phyloP scores from a whole-genome alignment of 1,140 invertebrate genomes.

The Drosophila nikananu region DNA sequence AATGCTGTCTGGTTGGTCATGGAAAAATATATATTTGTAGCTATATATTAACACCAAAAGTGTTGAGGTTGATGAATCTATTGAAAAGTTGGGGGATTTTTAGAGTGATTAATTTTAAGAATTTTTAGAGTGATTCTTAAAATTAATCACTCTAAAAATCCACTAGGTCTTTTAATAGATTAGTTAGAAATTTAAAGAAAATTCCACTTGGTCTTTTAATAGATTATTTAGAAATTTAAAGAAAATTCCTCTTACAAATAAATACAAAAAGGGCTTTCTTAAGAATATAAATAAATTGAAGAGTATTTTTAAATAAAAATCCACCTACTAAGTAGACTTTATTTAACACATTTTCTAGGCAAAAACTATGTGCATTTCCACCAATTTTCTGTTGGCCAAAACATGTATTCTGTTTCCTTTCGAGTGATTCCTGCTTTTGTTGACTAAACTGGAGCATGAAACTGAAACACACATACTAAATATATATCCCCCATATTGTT shows the following conservation, averaged over 20 bases:
- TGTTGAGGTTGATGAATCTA: slow-evolving; percentile 19
- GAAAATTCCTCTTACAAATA: too few species aligned
- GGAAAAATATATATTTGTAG: slow-evolving; percentile 1
- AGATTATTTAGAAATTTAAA: too few species aligned
- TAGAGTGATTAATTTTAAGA: not conserved
- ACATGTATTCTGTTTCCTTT: not conserved
- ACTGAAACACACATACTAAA: slow-evolving; percentile 24
- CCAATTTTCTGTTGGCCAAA: slow-evolving; percentile 16
- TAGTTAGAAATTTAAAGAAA: too few species aligned
- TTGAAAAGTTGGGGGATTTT: not conserved
- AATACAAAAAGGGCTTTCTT: too few species aligned
- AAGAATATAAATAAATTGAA: not conserved
- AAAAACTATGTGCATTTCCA: not conserved
- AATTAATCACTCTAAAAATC: too few species aligned
- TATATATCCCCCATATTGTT: slow-evolving; percentile 34
- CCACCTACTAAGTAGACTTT: not conserved
- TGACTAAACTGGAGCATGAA: slow-evolving; percentile 34
- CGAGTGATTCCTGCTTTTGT: slow-evolving; percentile 23
- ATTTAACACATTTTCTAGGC: not conserved
- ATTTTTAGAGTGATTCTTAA: not conserved
- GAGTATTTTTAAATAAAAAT: not conserved
- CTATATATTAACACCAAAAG: slow-evolving; percentile 20
- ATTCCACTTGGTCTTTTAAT: too few species aligned
- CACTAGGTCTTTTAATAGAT: too few species aligned
- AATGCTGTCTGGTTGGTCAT: not conserved